Conservation (phyloP, 2,113 vertebrate species). For the Echinops telfairi region DNA sequence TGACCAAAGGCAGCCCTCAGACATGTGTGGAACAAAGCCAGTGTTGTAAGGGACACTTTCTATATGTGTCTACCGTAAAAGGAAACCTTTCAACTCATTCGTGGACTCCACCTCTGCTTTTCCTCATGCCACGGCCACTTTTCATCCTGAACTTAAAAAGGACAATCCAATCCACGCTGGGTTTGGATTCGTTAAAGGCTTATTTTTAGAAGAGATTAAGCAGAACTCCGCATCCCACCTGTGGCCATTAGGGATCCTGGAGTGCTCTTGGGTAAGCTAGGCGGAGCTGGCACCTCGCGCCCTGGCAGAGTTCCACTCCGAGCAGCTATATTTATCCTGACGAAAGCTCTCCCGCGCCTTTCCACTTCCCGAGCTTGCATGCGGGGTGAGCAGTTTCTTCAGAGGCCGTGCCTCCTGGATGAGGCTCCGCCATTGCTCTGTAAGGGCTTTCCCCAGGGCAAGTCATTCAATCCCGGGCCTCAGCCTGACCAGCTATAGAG, state of each 20-base stretch:
- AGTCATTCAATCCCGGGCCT: constrained; percentile 50
- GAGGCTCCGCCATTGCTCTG: background rate
- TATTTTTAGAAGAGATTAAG: constrained; percentile 69
- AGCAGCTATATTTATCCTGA: constrained; percentile 69
- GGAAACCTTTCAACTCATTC: background rate
- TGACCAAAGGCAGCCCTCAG: background rate
- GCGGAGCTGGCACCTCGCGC: background rate
- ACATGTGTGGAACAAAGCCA: background rate
- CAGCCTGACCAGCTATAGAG: constrained; percentile 42
- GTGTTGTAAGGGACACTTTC: background rate
- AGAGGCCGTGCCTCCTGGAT: constrained; percentile 38
- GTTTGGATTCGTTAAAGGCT: constrained; percentile 9
- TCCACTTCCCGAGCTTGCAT: constrained; percentile 46
- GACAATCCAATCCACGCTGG: background rate
- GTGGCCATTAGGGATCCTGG: constrained; percentile 44
- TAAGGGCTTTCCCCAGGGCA: constrained; percentile 52
- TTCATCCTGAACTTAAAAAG: constrained; percentile 40
- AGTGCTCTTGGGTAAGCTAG: background rate
- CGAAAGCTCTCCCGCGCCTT: constrained; percentile 39
- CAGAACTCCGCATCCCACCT: constrained; percentile 45
- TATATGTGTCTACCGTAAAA: background rate
- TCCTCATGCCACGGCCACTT: background rate
- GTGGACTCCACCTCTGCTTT: background rate
- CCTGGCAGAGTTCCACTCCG: constrained; percentile 30
- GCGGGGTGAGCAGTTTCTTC: constrained; percentile 14